Base-by-base conservation (phyloP, 2,797 vertebrate species). In the Esox masquinongy region DNA sequence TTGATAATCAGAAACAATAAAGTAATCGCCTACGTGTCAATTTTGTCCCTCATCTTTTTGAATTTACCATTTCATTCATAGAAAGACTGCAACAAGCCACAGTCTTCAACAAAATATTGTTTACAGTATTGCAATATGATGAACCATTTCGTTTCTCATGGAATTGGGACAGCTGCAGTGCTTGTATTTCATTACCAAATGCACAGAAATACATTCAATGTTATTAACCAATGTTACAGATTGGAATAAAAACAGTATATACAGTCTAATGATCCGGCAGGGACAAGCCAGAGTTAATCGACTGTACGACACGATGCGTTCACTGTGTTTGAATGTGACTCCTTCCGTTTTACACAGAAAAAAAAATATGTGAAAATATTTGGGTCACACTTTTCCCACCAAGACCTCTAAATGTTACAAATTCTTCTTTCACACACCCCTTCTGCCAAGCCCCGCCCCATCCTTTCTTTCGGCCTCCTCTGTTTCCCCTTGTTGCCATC, bases 301-400 rank as follows among this genome's bases (percentile, higher is more conserved):
- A 76, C 72, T 14, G 22, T 22, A 80, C 66, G 39, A 56, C 74
- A 77, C 73, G 36, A n/a, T 53, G 17, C 5, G 7, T 19, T 53
- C 51, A 2, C 51, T 53, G 17, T 53, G 51, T 53, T 17, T 0
- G 51, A 53, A 19, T 53, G 51, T 19, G 15, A 19, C 19, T 53
- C 80, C 7, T 31, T 73, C 31, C n/a, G 47, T 11, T 39, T 9
- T 75, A 43, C 29, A 74, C 59, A 36, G 31, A 0, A 56, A n/a
- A 1, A 56, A 56, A 7, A 34, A 77, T 82, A 63, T 73, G 61
- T 73, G 68, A 81, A 67, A 4, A n/a, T 69, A 69, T 34, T 34
- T 31, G 29, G 29, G 29, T 1, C 29, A 31, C 29, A 31, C 29
- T 31, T 31, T 31, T 31, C 29, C 29, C 29, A 31, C 29, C 29